These are phyloP conservation scores for Mallotus villosus DNA, from an alignment of 2,797 vertebrate genomes.

Conservation along the genomic window DNA sequence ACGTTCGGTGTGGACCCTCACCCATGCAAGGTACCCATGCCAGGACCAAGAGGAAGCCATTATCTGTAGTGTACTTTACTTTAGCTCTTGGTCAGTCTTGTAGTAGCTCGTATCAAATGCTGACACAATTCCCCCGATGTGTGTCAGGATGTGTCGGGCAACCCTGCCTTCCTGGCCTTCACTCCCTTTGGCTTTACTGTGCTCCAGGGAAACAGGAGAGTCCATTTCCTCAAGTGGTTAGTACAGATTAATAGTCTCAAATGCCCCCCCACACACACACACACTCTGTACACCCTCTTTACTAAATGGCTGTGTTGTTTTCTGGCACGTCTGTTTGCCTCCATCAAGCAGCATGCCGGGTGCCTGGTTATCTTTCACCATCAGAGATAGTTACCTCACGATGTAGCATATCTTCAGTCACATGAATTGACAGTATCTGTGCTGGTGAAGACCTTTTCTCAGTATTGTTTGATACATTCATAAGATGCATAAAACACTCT, in stretches of 20 bases:
- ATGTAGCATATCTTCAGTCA: neutral
- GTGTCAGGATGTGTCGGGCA: slow-evolving; percentile 93
- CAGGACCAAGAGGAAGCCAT: neutral
- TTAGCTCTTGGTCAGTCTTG: neutral
- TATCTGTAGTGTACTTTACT: neutral
- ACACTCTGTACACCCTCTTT: too few species aligned
- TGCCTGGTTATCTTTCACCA: neutral
- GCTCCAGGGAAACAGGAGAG: slow-evolving; percentile 94
- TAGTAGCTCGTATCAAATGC: neutral
- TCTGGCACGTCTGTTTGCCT: neutral
- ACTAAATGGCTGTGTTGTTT: neutral
- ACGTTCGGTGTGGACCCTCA: slow-evolving; percentile 97
- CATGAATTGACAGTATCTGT: too few species aligned
- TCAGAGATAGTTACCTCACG: neutral
- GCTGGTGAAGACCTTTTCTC: too few species aligned
- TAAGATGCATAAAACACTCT: too few species aligned
- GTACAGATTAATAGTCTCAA: slow-evolving; percentile 29
- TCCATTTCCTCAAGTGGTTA: slow-evolving; percentile 98
- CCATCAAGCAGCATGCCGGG: neutral
- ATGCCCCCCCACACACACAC: neutral
- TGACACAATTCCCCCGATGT: neutral
- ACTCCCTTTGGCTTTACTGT: slow-evolving; percentile 97
- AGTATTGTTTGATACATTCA: too few species aligned
- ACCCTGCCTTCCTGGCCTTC: slow-evolving; percentile 95
- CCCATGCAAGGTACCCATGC: slow-evolving; percentile 88